Evolutionary conservation across 2,113 vertebrate genomes (phyloP).

Genomic region (Brevimyrus niger): DNA sequence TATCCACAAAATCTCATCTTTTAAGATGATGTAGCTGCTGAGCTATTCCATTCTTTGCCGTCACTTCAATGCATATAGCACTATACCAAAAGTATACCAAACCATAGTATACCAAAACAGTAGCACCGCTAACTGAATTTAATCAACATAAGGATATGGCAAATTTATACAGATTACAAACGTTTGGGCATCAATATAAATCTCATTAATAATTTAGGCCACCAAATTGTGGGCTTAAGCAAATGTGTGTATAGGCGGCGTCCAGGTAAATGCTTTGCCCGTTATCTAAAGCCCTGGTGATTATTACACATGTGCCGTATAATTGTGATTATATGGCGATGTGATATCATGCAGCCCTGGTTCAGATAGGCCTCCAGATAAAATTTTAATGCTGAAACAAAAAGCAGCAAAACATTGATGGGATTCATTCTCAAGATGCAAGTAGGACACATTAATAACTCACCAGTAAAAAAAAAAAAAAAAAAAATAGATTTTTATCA

Average conservation of each 20-base stretch:
- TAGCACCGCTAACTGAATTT: neutral
- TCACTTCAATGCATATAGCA: neutral
- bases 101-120: neutral
- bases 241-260: neutral
- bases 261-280: neutral
- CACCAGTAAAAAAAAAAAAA: neutral
- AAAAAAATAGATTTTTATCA: neutral
- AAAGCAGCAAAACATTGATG: neutral
- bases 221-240: neutral
- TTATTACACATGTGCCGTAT: neutral
- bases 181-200: neutral
- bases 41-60: neutral
- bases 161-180: neutral
- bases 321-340: neutral
- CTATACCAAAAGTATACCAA: too few species aligned
- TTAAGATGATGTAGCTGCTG: neutral
- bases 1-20: neutral
- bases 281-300: neutral
- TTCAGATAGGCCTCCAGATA: neutral
- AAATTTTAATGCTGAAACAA: neutral
- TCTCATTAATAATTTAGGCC: neutral
- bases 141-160: neutral
- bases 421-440: neutral
- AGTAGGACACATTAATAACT: neutral
- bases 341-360: neutral